Evolutionary conservation across 2,113 vertebrate genomes (phyloP).

Genomic region (Mormyrus lacerda): DNA sequence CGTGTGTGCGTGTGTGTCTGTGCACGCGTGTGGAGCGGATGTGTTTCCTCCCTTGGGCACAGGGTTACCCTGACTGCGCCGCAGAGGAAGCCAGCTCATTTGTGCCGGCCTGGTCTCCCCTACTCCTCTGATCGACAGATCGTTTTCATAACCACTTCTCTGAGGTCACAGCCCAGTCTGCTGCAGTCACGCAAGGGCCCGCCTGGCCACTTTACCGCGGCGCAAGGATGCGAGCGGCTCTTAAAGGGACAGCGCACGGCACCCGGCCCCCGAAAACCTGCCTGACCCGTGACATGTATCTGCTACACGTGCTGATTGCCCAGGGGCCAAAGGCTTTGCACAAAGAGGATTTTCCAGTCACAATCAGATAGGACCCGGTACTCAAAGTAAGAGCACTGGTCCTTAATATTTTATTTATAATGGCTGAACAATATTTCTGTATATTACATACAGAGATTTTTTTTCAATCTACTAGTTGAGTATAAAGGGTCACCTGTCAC

Average conservation of each 20-base stretch:
- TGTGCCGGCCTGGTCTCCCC: constrained; percentile 62
- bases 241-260: constrained; percentile 58
- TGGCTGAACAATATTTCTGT: neutral
- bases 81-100: constrained; percentile 56
- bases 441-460: neutral
- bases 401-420: neutral
- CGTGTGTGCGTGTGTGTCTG: neutral
- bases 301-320: neutral
- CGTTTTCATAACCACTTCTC: constrained; percentile 83
- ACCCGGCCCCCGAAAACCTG: neutral
- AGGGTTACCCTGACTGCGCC: constrained; percentile 19
- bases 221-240: constrained; percentile 48
- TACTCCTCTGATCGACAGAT: constrained; percentile 67
- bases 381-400: neutral
- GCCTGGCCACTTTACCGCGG: constrained; percentile 56
- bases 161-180: constrained; percentile 76
- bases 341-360: neutral
- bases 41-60: constrained; percentile 42
- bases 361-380: neutral
- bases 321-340: neutral
- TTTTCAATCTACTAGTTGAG: neutral
- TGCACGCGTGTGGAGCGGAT: neutral
- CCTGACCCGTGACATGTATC: neutral
- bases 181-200: constrained; percentile 81
- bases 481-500: neutral